These are phyloP conservation scores for Barbus barbus DNA, from an alignment of 2,113 vertebrate species.

Conservation along the genomic window DNA sequence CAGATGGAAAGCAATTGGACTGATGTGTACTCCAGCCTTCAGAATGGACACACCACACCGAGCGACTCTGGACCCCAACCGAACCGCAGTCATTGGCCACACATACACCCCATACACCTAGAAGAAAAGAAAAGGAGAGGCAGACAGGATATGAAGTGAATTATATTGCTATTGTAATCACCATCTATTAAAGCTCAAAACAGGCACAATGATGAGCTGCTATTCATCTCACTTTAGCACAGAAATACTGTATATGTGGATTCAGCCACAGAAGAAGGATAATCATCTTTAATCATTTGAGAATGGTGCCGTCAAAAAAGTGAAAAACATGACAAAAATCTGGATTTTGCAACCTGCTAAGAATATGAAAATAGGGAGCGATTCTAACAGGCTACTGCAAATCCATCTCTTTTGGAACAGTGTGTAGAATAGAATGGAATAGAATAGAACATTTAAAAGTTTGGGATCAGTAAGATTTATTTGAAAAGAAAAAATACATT, in stretches of 20 bases:
- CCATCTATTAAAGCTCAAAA: background rate
- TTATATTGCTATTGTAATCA: background rate
- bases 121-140: slow-evolving; percentile 37
- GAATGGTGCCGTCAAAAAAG: background rate
- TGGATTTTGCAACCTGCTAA: background rate
- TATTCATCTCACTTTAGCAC: background rate
- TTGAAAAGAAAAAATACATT: too few relatives aligned
- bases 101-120: slow-evolving; percentile 85
- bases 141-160: background rate
- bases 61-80: slow-evolving; percentile 75
- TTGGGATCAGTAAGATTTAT: background rate
- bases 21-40: slow-evolving; percentile 83
- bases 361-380: background rate
- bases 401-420: background rate
- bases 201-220: background rate
- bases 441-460: background rate
- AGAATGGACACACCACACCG: slow-evolving; percentile 81
- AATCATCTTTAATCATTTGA: background rate
- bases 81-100: slow-evolving; percentile 78
- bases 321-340: background rate
- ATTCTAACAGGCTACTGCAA: background rate
- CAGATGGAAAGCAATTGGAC: slow-evolving; percentile 74
- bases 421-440: too few relatives aligned
- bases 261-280: background rate
- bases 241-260: background rate